phyloP scores from a whole-genome alignment of 2,888 invertebrate species.

The Hypercompe scribonia region DNA sequence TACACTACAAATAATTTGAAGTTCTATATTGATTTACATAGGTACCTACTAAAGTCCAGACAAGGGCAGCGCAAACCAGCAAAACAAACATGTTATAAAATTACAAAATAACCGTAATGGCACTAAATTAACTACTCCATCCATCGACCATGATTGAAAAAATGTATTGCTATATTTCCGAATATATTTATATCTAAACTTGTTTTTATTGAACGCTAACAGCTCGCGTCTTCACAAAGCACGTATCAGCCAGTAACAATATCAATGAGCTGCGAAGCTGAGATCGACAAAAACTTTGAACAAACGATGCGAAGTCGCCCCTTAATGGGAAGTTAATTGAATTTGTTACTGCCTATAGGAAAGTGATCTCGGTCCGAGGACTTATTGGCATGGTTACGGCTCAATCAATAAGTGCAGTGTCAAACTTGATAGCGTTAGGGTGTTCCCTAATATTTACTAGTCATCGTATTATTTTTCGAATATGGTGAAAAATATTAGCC shows the following conservation, averaged over 20 bases:
- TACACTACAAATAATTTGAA: not conserved
- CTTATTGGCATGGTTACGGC: conserved; percentile 20
- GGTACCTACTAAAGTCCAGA: too few relatives aligned
- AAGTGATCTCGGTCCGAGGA: conserved; percentile 29
- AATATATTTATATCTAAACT: not conserved
- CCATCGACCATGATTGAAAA: not conserved
- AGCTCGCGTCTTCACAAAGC: conserved; percentile 14
- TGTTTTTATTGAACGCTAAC: conserved; percentile 11
- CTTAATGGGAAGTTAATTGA: conserved; percentile 55
- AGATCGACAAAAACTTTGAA: conserved; percentile 42
- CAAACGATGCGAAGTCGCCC: conserved; percentile 48
- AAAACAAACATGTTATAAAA: not conserved
- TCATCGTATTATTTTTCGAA: not conserved
- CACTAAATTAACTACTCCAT: not conserved
- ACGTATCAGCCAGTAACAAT: conserved; percentile 20
- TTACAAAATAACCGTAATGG: not conserved
- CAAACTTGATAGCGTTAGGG: not conserved
- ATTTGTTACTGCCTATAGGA: conserved; percentile 46
- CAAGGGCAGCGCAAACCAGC: too few relatives aligned
- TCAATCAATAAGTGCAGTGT: conserved; percentile 21
- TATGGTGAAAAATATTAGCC: not conserved
- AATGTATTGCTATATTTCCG: not conserved
- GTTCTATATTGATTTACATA: not conserved
- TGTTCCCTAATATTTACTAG: not conserved
- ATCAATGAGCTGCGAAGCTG: conserved; percentile 32